phyloP scores from a whole-genome alignment of 2,113 vertebrate species.

The Alexandromys fortis region DNA sequence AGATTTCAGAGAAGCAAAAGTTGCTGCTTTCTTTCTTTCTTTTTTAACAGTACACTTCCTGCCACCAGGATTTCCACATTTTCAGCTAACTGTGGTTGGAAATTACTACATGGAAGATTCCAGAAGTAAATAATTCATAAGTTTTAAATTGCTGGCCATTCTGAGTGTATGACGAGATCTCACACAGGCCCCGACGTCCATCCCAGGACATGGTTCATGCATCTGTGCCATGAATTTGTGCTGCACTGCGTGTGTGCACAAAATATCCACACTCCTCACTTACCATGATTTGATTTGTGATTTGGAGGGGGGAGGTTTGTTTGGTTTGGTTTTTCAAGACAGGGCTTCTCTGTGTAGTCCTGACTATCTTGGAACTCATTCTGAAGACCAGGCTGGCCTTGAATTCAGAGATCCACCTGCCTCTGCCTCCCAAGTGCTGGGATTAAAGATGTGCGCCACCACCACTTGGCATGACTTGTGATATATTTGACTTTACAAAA shows the following conservation, averaged over 20 bases:
- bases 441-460: too few relatives aligned
- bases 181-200: not conserved
- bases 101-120: conserved; percentile 25
- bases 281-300: not conserved
- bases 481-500: not conserved
- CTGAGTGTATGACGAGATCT: not conserved
- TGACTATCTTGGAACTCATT: too few relatives aligned
- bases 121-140: not conserved
- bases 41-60: not conserved
- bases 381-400: too few relatives aligned
- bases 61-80: not conserved
- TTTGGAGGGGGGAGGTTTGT: too few relatives aligned
- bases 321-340: too few relatives aligned
- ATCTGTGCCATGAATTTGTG: not conserved
- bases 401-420: too few relatives aligned
- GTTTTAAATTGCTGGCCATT: not conserved
- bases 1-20: not conserved
- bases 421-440: too few relatives aligned
- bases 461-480: too few relatives aligned
- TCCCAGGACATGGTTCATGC: not conserved
- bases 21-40: too few relatives aligned
- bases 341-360: too few relatives aligned
- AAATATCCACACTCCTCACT: too few relatives aligned
- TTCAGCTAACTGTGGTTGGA: not conserved
- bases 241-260: not conserved